Conservation (phyloP, 2,113 vertebrate genomes). For the Burhinus oedicnemus region DNA sequence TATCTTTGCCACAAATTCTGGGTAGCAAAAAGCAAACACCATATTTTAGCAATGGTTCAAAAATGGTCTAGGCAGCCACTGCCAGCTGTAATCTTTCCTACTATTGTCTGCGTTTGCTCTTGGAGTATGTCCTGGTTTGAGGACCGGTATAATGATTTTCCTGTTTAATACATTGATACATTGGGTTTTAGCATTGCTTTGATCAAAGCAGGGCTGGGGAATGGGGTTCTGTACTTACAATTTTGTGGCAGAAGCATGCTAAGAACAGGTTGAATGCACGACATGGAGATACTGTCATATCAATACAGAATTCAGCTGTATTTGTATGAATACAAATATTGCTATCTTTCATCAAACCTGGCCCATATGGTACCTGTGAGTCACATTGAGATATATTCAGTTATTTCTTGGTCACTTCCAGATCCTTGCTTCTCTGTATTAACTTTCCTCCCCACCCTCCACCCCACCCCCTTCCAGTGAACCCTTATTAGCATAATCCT, state of each 20-base stretch:
- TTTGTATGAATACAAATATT: neutral
- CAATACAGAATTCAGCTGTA: neutral
- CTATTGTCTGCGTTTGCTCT: neutral
- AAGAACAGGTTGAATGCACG: neutral
- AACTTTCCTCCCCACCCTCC: fast-evolving
- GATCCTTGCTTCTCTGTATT: neutral
- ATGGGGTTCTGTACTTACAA: neutral
- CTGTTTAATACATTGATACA: neutral
- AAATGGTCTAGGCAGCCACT: neutral
- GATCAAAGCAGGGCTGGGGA: neutral
- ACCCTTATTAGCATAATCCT: neutral
- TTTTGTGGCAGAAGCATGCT: neutral
- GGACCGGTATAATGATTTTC: neutral
- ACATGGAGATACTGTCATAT: too few species aligned
- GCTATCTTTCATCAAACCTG: neutral
- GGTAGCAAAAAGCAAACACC: neutral
- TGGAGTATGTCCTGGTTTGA: neutral
- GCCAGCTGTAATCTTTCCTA: neutral
- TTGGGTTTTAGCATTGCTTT: neutral
- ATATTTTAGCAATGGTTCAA: neutral
- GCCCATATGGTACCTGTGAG: neutral
- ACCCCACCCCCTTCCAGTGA: neutral
- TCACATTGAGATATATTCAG: neutral
- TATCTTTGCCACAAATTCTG: neutral
- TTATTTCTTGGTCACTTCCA: neutral